Conservation (phyloP, 2,797 vertebrate genomes). For the Pseudochirops corinnae region DNA sequence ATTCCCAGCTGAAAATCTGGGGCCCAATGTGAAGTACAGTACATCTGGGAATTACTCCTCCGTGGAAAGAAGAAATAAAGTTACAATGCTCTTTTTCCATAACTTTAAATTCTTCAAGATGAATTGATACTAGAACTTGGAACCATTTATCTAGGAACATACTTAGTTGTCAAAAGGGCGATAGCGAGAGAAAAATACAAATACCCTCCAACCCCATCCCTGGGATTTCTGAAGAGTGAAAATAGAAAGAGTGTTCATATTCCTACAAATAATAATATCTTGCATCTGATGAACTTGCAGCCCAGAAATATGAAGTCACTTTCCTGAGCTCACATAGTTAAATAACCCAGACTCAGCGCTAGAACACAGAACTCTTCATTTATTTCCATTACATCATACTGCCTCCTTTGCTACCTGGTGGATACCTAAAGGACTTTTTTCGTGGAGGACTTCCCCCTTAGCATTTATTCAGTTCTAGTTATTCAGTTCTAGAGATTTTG, state of each 20-base stretch:
- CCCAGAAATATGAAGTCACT: background rate
- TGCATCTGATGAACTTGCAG: background rate
- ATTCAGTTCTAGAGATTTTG: conserved; percentile 57
- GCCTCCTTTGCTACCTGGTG: background rate
- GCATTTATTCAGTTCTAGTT: conserved; percentile 27
- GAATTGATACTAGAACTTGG: background rate
- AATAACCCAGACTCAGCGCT: background rate
- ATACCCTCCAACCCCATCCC: background rate
- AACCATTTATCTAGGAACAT: background rate
- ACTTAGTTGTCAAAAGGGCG: background rate
- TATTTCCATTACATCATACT: background rate
- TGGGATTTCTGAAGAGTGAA: background rate
- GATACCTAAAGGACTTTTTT: background rate
- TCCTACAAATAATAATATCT: background rate
- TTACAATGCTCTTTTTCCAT: background rate
- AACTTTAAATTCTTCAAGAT: background rate
- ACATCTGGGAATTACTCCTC: background rate
- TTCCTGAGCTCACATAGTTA: background rate
- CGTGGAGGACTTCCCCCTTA: background rate
- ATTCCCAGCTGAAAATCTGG: background rate
- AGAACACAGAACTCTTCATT: background rate
- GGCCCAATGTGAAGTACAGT: too few species aligned
- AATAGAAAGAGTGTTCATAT: background rate
- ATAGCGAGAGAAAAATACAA: background rate
- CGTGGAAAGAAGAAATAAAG: background rate